Evolutionary conservation across 1,140 invertebrate species (phyloP).

Genomic region (Drosophila persimilis): DNA sequence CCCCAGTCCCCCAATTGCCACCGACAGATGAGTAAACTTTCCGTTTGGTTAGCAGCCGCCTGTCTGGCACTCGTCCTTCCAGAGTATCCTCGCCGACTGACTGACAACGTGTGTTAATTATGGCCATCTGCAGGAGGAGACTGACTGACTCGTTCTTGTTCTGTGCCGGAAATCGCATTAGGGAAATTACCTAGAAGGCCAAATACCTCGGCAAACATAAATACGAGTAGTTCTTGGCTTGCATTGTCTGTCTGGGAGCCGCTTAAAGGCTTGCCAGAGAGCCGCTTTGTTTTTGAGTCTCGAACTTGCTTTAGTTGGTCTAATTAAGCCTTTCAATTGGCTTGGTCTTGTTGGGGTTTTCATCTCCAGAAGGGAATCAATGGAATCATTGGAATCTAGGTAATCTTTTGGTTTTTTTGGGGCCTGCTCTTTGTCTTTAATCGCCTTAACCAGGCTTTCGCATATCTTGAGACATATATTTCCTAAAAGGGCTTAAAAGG

Average conservation of each 20-base stretch:
- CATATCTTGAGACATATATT: no score
- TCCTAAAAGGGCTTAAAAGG: no score
- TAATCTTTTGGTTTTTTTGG: no score
- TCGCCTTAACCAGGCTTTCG: no score
- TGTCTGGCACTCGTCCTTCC: conserved; percentile 38
- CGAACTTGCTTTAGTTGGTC: conserved; percentile 26
- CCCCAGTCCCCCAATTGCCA: not conserved
- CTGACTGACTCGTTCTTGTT: conserved; percentile 3
- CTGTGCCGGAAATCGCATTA: conserved; percentile 69
- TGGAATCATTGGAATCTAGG: conserved; percentile 1
- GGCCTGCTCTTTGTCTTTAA: no score
- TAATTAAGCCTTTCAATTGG: conserved; percentile 36
- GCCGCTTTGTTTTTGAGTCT: conserved; percentile 26
- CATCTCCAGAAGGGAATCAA: no score
- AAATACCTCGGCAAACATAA: conserved; percentile 64
- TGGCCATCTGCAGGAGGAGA: conserved; percentile 65
- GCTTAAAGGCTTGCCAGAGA: conserved; percentile 69
- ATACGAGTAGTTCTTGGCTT: conserved; percentile 54
- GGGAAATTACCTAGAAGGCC: conserved; percentile 72
- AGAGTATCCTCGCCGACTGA: conserved; percentile 19
- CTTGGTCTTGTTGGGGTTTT: conserved; percentile 14
- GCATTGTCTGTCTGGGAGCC: conserved; percentile 54
- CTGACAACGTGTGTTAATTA: conserved; percentile 78
- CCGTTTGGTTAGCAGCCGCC: conserved; percentile 20
- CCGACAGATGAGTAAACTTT: conserved; percentile 30